phyloP scores from a whole-genome alignment of 1,140 invertebrate genomes.

The Cephus cinctus region DNA sequence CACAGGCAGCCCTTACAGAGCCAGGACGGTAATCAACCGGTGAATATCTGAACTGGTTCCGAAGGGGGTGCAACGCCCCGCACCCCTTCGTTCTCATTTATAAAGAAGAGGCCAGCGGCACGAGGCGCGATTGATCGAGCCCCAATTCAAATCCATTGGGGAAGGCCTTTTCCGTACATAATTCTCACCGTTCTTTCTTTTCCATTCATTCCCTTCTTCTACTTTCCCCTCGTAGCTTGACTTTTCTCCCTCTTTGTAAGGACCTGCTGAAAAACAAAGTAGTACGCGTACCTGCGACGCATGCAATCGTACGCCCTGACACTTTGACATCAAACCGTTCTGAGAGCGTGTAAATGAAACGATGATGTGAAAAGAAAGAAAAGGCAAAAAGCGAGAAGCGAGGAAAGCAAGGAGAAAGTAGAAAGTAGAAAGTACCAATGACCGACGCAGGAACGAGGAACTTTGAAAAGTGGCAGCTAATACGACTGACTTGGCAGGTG shows the following conservation, averaged over 20 bases:
- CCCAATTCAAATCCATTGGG: too few relatives aligned
- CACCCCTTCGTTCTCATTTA: constrained; percentile 42
- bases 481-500: constrained; percentile 36
- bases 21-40: constrained; percentile 51
- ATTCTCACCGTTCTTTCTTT: constrained; percentile 20
- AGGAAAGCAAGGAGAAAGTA: too few relatives aligned
- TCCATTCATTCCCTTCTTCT: neutral
- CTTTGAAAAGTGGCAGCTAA: constrained; percentile 24
- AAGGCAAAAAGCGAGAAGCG: too few relatives aligned
- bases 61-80: constrained; percentile 24
- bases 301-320: too few relatives aligned
- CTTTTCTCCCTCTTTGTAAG: neutral
- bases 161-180: too few relatives aligned
- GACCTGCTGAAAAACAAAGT: too few relatives aligned
- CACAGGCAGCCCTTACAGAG: constrained; percentile 20
- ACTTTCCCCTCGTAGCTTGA: neutral
- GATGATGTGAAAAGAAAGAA: too few relatives aligned
- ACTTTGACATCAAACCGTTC: too few relatives aligned
- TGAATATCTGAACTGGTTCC: constrained; percentile 54
- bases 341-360: too few relatives aligned
- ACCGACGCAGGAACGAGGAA: too few relatives aligned
- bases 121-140: constrained; percentile 45
- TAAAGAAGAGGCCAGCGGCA: constrained; percentile 47
- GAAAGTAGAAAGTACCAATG: too few relatives aligned
- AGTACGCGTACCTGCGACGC: too few relatives aligned